These are phyloP conservation scores for Lapara coniferarum DNA, from an alignment of 2,888 invertebrate genomes.

Conservation along the genomic window DNA sequence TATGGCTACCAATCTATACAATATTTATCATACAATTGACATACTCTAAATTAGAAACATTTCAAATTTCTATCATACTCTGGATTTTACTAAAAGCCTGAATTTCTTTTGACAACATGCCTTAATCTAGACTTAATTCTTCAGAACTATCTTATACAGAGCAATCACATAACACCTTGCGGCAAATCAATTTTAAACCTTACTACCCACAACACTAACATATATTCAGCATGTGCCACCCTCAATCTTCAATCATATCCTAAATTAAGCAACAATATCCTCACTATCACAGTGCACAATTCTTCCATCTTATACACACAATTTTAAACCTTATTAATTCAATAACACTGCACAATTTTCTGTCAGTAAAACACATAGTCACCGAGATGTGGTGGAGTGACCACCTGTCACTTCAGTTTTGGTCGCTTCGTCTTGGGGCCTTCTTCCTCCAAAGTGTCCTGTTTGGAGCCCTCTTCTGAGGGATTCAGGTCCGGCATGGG, in stretches of 20 bases:
- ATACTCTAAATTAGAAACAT: background rate
- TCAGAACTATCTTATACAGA: background rate
- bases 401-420: slow-evolving; percentile 62
- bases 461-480: slow-evolving; percentile 33
- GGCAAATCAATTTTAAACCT: background rate
- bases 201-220: slow-evolving; percentile 8
- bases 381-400: slow-evolving; percentile 41
- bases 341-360: slow-evolving; percentile 27
- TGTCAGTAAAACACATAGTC: slow-evolving; percentile 63
- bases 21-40: background rate
- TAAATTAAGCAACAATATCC: too few relatives aligned
- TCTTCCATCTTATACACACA: too few relatives aligned
- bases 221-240: too few relatives aligned
- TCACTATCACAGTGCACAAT: too few relatives aligned
- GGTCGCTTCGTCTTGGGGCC: slow-evolving; percentile 54
- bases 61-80: too few relatives aligned
- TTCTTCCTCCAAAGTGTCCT: slow-evolving; percentile 41
- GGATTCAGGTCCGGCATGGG: slow-evolving; percentile 67
- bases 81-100: too few relatives aligned
- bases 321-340: background rate
- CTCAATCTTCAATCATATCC: background rate
- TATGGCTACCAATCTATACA: background rate
- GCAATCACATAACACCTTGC: slow-evolving; percentile 1
- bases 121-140: too few relatives aligned
- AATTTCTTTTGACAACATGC: too few relatives aligned